Conservation (phyloP, 2,888 invertebrate genomes). For the Tetanocera ferruginea region DNA sequence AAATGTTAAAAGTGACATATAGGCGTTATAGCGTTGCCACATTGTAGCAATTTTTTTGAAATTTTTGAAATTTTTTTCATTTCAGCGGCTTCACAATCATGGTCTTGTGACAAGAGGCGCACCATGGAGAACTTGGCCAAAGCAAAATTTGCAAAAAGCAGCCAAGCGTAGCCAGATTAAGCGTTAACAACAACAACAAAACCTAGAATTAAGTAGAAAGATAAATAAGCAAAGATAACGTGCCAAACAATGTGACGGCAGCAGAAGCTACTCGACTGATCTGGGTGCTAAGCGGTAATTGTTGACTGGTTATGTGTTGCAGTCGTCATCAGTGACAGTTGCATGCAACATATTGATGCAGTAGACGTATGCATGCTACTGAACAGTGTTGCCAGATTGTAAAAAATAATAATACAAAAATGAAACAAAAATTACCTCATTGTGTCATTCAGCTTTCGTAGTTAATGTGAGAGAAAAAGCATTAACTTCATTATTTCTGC, state of each 20-base stretch:
- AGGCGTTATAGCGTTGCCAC: too few relatives aligned
- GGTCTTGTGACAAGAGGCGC: too few relatives aligned
- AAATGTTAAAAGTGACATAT: too few relatives aligned
- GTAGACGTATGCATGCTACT: neutral
- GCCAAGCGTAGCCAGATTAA: neutral
- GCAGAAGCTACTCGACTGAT: neutral
- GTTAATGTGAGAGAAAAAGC: too few relatives aligned
- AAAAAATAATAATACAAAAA: neutral
- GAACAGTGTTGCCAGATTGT: too few relatives aligned
- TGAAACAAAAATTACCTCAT: neutral
- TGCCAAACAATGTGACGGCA: neutral
- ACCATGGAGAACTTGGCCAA: too few relatives aligned
- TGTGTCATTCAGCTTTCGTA: neutral
- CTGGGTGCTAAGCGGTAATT: too few relatives aligned
- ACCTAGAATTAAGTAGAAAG: conserved; percentile 1
- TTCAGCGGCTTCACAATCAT: neutral
- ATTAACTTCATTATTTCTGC: too few relatives aligned
- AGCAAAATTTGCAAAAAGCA: neutral
- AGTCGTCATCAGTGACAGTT: neutral
- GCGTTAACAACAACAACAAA: neutral
- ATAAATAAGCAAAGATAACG: neutral
- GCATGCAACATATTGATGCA: neutral
- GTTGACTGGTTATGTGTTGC: neutral
- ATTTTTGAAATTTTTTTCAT: neutral
- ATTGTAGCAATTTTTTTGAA: too few relatives aligned